Evolutionary conservation across 2,888 invertebrate genomes (phyloP).

Genomic region (Hyalella azteca): DNA sequence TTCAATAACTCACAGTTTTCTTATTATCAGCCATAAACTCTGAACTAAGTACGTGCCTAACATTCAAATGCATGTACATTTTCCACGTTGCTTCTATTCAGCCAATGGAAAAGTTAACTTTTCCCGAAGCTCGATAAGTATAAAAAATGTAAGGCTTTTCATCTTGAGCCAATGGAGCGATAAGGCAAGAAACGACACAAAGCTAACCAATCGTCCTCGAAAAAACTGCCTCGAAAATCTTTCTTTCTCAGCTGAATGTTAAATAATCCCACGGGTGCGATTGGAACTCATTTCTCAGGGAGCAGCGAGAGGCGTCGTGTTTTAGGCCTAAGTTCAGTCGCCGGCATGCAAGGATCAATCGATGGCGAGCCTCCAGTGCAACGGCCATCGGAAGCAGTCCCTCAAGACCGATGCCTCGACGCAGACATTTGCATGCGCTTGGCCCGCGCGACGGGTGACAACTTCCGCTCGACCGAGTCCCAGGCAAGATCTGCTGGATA

Average conservation of each 20-base stretch:
- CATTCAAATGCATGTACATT: too few species aligned
- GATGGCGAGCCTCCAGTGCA: neutral
- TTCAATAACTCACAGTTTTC: too few species aligned
- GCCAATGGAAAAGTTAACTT: too few species aligned
- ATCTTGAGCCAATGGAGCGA: neutral
- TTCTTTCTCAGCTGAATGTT: conserved; percentile 12
- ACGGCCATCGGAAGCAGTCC: neutral
- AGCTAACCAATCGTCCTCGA: conserved; percentile 1
- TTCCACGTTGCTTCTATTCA: too few species aligned
- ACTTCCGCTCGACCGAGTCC: neutral
- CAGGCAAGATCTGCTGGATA: too few species aligned
- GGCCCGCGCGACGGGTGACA: neutral
- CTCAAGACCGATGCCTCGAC: neutral
- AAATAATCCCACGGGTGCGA: conserved; percentile 26
- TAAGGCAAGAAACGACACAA: neutral
- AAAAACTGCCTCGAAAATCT: neutral
- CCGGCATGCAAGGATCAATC: conserved; percentile 20
- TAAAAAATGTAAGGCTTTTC: neutral
- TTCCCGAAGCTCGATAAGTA: neutral
- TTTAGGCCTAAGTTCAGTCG: conserved; percentile 15
- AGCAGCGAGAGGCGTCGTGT: conserved; percentile 3
- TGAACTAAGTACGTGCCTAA: too few species aligned
- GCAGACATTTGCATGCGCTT: conserved; percentile 10
- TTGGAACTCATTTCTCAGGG: conserved; percentile 24
- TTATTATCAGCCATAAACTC: too few species aligned